Base-by-base conservation (phyloP, 2,888 invertebrate species). In the Drosophila affinis region DNA sequence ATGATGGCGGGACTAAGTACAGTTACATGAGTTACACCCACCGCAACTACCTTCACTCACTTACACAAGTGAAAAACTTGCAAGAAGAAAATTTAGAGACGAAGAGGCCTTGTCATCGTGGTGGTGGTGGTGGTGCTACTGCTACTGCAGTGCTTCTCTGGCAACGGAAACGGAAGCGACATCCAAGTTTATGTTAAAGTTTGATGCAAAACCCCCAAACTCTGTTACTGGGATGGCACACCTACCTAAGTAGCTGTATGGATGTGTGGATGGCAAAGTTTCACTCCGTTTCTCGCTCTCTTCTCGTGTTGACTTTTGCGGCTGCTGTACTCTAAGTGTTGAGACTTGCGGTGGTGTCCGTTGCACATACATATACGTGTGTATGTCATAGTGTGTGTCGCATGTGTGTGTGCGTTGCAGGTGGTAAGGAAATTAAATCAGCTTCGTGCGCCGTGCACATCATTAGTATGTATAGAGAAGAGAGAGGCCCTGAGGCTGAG, bases 141-240 rank as follows among this genome's bases (percentile, higher is more conserved):
- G 54, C 51, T 34, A 45, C 51, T 47, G 75, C 77, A 74, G 70
- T 85, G 7, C 47, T 61, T 45, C 51, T 45, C 48, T 39, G 44
- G 75, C 77, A 76, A 71, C 87, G 85, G 85, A 85, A 84, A 72
- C 87, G 84, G 84, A 86, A 79, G 80, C 79, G 85, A 78, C 87
- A 85, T 75, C 81, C 77, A 80, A 86, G 79, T 86, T 86, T 85
- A 87, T 86, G 77, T 85, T 86, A 84, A 85, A 87, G 85, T 87
- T 86, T 86, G 87, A 86, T 82, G 82, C 81, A 87, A 75, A 72
- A 76, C 72, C 67, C 68, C 75, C 68, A 70, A 60, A 57, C 69
- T 52, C 70, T 39, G 14, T 39, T n/a, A 7, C 39, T n/a, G 14
- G 4, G 39, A 39, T 7, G 39, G 39, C 60, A 58, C 64, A 70